These are phyloP conservation scores for Lophura nycthemera DNA, from an alignment of 2,113 vertebrate genomes.

Conservation along the genomic window DNA sequence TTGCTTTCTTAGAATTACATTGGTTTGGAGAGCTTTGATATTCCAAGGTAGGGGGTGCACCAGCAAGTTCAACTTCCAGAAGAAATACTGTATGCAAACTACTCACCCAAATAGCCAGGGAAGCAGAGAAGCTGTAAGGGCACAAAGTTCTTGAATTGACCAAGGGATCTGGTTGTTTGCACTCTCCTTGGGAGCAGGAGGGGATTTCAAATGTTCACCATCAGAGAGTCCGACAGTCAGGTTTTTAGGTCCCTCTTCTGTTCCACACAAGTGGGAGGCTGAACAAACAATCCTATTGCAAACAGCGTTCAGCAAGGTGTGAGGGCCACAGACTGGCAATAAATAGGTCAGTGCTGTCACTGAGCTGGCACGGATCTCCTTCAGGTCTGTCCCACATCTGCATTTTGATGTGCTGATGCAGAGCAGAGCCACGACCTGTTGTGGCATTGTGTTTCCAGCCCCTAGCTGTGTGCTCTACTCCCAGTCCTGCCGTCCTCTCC, in stretches of 20 bases:
- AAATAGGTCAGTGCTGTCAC: neutral
- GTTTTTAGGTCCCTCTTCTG: neutral
- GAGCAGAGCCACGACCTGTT: neutral
- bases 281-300: neutral
- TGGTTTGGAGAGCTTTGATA: constrained; percentile 30
- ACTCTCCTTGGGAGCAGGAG: neutral
- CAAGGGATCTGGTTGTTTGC: neutral
- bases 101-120: neutral
- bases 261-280: neutral
- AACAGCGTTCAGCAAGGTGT: neutral
- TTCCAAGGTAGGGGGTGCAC: neutral
- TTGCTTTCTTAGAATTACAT: constrained; percentile 41
- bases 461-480: too few relatives aligned
- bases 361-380: neutral
- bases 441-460: neutral
- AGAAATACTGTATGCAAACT: neutral
- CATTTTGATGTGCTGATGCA: neutral
- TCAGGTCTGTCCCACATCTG: neutral
- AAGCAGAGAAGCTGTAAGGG: neutral
- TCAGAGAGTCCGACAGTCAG: neutral
- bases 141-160: neutral
- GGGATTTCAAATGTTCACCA: neutral
- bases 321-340: neutral
- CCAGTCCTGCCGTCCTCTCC: neutral
- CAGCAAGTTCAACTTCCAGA: constrained; percentile 29